phyloP scores from a whole-genome alignment of 2,113 vertebrate genomes.

The Brevimyrus niger region DNA sequence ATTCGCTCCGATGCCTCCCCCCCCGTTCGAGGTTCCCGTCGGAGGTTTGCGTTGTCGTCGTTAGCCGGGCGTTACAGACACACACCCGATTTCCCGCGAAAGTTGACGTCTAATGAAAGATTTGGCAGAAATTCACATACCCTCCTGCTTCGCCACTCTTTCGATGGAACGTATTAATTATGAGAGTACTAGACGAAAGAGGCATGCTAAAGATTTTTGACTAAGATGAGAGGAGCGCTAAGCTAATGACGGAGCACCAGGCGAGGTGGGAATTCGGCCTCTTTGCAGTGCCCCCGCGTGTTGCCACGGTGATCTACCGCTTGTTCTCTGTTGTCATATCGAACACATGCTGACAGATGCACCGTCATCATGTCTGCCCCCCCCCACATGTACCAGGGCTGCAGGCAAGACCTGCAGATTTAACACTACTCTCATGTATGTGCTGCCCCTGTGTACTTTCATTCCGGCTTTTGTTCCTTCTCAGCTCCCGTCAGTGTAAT shows the following conservation, averaged over 20 bases:
- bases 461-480: background rate
- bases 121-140: background rate
- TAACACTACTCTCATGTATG: background rate
- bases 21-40: background rate
- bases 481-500: background rate
- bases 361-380: background rate
- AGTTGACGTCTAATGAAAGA: background rate
- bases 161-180: background rate
- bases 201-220: background rate
- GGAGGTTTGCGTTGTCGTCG: background rate
- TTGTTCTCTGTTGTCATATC: background rate
- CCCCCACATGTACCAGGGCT: background rate
- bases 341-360: background rate
- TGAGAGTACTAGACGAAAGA: background rate
- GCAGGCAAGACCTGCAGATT: background rate
- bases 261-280: background rate
- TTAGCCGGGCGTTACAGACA: background rate
- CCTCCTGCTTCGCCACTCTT: background rate
- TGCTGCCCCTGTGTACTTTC: background rate
- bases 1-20: background rate
- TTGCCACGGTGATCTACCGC: background rate
- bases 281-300: background rate
- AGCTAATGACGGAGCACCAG: background rate
- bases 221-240: background rate
- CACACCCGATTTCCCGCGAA: background rate